Evolutionary conservation across 1,140 invertebrate genomes (phyloP).

Genomic region (Eubasilissa regina): DNA sequence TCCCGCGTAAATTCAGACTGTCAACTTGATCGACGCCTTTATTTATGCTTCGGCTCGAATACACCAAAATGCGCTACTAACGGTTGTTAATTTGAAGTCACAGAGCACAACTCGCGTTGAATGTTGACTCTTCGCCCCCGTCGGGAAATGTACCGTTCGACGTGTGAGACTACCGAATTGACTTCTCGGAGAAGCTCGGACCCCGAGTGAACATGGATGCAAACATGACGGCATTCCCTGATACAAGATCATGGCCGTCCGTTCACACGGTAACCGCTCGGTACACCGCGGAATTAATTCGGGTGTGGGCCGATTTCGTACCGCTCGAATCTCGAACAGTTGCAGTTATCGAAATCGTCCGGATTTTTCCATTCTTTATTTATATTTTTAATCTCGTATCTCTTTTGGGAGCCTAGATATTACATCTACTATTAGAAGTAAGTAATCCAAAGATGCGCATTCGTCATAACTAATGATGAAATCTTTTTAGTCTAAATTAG

Average conservation of each 20-base stretch:
- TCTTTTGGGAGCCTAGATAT: too few species aligned
- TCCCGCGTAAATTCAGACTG: neutral
- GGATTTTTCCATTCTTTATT: too few species aligned
- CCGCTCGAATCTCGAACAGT: neutral
- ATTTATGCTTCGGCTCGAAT: neutral
- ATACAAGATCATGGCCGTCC: conserved; percentile 54
- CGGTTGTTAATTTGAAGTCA: neutral
- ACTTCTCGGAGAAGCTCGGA: neutral
- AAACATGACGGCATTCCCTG: neutral
- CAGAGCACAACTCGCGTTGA: neutral
- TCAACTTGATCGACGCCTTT: neutral
- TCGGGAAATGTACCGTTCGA: neutral
- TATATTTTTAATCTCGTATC: too few species aligned
- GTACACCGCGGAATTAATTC: neutral
- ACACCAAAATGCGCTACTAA: neutral
- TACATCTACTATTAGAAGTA: too few species aligned
- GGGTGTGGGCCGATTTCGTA: neutral
- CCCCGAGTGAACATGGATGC: neutral
- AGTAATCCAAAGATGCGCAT: too few species aligned
- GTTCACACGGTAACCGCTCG: conserved; percentile 42
- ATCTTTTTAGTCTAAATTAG: too few species aligned
- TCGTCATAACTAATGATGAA: too few species aligned
- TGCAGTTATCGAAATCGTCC: too few species aligned
- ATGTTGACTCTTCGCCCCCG: neutral
- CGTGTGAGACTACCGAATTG: neutral